Evolutionary conservation across 2,797 vertebrate species (phyloP), one percentile per base, ranked within the genome.

Genomic region (Eurystomus glaucurus): DNA sequence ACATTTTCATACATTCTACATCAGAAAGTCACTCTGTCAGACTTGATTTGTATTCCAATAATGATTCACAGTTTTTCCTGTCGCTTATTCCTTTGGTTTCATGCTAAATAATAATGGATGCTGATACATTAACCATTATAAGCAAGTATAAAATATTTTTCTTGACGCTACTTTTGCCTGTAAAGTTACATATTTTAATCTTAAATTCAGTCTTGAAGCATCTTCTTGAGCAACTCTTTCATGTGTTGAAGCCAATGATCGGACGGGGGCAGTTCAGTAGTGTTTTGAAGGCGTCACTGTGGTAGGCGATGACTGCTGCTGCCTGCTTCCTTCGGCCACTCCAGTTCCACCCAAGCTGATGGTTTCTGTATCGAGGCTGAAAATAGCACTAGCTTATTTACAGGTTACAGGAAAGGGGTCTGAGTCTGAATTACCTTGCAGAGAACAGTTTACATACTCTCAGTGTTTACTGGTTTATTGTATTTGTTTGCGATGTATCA

Each of bases 401-500:
- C 16, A 43, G 29, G 15, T 23, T 31, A 26, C 6, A 60, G 58
- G 48, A 88, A 93, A 88, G 15, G 29, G 18, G 2, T 66, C 69
- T 51, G 33, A 39, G 8, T 26, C 31, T 74, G 37, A 79, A n/a
- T 71, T 87, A 19, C 37, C 31, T 91, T 65, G 57, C 58, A 93
- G 48, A 91, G 33, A 81, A 58, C 16, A 77, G 46, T 21, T 79
- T 48, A 43, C 14, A 5, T 33, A 15, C 48, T 58, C 28, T 71
- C 20, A 50, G 29, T 17, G 4, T 25, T 91, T 91, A 94, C 50
- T 54, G 6, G 77, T 95, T 83, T 41, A 43, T 31, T 81, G 84
- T 95, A 82, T 97, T 98, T 82, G 41, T 87, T 97, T 96, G 95
- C 75, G 91, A 96, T 94, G 60, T 64, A 4, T 80, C 90, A 99